Evolutionary conservation across 2,888 invertebrate genomes (phyloP).

Genomic region (Drosophila borborema): DNA sequence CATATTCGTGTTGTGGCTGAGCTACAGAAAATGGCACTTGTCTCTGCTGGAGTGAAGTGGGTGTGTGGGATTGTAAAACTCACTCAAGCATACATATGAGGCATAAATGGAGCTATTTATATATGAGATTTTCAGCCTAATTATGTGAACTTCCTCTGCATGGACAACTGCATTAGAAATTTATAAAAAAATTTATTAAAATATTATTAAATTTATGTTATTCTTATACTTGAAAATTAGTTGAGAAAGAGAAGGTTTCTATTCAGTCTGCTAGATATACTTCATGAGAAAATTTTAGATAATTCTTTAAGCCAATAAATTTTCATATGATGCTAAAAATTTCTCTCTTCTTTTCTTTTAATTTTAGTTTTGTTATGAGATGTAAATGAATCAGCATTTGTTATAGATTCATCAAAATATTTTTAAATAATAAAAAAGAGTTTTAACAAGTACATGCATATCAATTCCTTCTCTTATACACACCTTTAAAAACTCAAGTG

Average conservation of each 20-base stretch:
- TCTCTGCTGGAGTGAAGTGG: conserved; percentile 1
- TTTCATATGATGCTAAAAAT: too few relatives aligned
- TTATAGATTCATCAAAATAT: neutral
- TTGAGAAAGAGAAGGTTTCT: neutral
- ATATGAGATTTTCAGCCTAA: neutral
- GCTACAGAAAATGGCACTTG: conserved; percentile 43
- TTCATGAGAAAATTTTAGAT: neutral
- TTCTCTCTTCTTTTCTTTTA: too few relatives aligned
- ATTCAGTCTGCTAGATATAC: too few relatives aligned
- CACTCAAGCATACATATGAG: neutral
- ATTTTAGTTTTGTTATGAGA: too few relatives aligned
- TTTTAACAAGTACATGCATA: too few relatives aligned
- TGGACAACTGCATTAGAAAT: neutral
- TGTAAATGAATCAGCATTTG: neutral
- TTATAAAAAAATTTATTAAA: too few relatives aligned
- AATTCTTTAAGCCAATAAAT: too few relatives aligned
- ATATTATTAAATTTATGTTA: too few relatives aligned
- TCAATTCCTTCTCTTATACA: too few relatives aligned
- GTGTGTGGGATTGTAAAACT: conserved; percentile 18
- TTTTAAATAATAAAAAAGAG: too few relatives aligned
- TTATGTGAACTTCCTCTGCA: neutral
- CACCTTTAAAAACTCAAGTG: neutral
- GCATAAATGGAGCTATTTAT: neutral
- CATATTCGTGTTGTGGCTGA: conserved; percentile 54
- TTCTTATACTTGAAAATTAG: neutral